phyloP scores from a whole-genome alignment of 35 echinoderm and acorn worm genomes.

The Lytechinus pictus region DNA sequence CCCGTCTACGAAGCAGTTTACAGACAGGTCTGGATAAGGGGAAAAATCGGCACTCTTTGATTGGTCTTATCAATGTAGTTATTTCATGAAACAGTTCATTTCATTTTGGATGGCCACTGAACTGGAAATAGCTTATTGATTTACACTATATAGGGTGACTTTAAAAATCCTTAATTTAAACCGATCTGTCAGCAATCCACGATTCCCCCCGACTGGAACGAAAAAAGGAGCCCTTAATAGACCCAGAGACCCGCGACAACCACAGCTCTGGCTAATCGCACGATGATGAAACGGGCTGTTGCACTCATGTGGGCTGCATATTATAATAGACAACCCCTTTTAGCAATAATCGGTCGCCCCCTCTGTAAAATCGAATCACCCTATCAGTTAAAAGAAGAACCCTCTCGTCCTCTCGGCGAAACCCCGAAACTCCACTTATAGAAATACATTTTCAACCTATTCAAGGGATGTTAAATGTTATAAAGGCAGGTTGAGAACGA shows the following conservation, averaged over 20 bases:
- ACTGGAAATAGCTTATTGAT: not conserved
- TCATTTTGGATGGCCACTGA: not conserved
- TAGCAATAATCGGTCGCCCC: not conserved
- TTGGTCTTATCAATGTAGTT: too few species aligned
- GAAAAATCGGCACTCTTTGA: too few species aligned
- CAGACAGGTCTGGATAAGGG: too few species aligned
- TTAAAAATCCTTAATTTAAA: not conserved
- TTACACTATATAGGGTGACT: not conserved
- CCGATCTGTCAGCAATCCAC: not conserved
- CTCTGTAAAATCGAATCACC: not conserved
- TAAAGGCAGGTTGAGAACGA: too few species aligned
- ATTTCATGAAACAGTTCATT: not conserved
- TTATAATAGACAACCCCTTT: too few species aligned
- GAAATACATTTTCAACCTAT: too few species aligned
- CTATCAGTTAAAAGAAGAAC: not conserved
- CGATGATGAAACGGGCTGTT: not conserved
- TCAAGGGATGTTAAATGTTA: too few species aligned
- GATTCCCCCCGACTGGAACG: not conserved
- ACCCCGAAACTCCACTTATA: too few species aligned
- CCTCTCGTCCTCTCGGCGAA: not conserved
- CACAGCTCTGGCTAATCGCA: not conserved
- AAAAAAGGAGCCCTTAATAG: not conserved
- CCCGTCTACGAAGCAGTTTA: too few species aligned
- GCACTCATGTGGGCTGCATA: too few species aligned
- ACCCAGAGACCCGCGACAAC: not conserved